Conservation (phyloP, 2,113 vertebrate genomes). For the Centropus unirufus region DNA sequence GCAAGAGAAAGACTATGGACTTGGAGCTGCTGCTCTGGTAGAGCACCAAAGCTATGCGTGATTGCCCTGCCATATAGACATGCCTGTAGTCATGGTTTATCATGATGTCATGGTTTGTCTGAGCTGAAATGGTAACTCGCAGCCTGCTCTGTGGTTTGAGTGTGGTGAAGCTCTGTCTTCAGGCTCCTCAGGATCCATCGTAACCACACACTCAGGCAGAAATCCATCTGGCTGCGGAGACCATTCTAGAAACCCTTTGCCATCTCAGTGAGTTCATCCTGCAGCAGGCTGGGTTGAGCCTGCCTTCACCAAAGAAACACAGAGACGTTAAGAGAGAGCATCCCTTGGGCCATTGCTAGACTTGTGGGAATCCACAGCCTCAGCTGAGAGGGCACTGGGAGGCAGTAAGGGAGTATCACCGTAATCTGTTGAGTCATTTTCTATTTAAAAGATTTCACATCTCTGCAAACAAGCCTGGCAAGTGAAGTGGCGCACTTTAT, state of each 20-base stretch:
- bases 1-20: not conserved
- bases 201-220: not conserved
- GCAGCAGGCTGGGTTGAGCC: not conserved
- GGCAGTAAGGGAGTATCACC: not conserved
- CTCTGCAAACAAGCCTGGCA: not conserved
- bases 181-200: not conserved
- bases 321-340: not conserved
- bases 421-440: not conserved
- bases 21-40: not conserved
- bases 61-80: not conserved
- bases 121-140: not conserved
- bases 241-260: not conserved
- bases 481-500: not conserved
- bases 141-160: not conserved
- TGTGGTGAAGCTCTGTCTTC: not conserved
- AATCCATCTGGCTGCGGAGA: not conserved
- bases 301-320: not conserved
- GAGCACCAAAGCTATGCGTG: not conserved
- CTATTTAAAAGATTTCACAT: not conserved
- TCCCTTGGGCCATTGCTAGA: not conserved
- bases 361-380: fast-evolving
- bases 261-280: not conserved
- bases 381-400: not conserved
- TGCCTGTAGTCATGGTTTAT: not conserved
- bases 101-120: not conserved